Percentiles rank a stretch among this genome's conserved stretches.
Evolutionary conservation across 1,140 invertebrate genomes (phyloP).

Genomic region (Drosophila santomea): DNA sequence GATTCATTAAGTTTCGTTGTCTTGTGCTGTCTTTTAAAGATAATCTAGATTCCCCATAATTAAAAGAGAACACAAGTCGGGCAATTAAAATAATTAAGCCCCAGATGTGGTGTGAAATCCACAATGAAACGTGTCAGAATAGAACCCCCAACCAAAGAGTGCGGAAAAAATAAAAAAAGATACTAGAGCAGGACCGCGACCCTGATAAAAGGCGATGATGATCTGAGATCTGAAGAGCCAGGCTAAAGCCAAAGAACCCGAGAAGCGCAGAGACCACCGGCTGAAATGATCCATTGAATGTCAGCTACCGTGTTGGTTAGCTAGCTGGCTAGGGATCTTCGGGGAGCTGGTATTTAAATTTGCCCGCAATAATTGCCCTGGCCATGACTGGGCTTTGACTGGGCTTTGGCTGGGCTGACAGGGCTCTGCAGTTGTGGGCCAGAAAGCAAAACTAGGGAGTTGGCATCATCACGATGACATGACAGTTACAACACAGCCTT

Average conservation of each 20-base stretch:
- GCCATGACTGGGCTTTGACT: constrained; percentile 68
- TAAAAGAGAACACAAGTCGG: constrained; percentile 60
- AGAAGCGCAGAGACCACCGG: constrained; percentile 58
- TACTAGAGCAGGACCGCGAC: constrained; percentile 30
- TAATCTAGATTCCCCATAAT: constrained; percentile 47
- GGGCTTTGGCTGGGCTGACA: constrained; percentile 15
- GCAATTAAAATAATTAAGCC: constrained; percentile 77
- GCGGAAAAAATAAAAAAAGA: constrained; percentile 2
- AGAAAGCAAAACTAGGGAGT: constrained; percentile 24
- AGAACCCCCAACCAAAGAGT: constrained; percentile 9
- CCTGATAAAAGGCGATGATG: constrained; percentile 33
- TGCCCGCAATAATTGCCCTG: constrained; percentile 76
- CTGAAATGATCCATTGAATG: constrained; percentile 80
- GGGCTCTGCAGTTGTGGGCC: background rate
- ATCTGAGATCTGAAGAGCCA: constrained; percentile 32
- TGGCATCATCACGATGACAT: constrained; percentile 78
- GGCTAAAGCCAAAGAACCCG: constrained; percentile 8
- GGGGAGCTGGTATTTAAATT: constrained; percentile 72
- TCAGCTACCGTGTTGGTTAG: constrained; percentile 62
- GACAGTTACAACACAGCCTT: constrained; percentile 75
- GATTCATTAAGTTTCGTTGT: constrained; percentile 28
- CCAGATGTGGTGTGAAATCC: constrained; percentile 73
- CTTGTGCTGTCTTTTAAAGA: constrained; percentile 32
- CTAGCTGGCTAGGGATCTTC: constrained; percentile 32
- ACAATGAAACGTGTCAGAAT: constrained; percentile 74